phyloP scores from a whole-genome alignment of 1,140 invertebrate genomes.

The Laodelphax striatellus region DNA sequence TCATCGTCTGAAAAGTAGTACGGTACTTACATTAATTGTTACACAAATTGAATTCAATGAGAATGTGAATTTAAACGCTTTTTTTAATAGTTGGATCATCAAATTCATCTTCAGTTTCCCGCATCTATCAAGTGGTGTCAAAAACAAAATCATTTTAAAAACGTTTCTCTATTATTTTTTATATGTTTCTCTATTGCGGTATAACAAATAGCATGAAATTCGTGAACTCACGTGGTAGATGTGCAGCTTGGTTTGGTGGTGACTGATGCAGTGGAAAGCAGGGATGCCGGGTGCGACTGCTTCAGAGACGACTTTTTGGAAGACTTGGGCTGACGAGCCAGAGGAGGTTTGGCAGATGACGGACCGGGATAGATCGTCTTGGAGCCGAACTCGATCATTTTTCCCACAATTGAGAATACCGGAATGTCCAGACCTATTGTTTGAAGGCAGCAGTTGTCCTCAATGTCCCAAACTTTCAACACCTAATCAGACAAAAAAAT shows the following conservation, averaged over 20 bases:
- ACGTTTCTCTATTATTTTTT: too few species aligned
- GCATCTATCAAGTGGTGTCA: too few species aligned
- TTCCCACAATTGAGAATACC: constrained; percentile 36
- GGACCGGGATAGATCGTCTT: constrained; percentile 38
- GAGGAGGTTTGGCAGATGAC: constrained; percentile 17
- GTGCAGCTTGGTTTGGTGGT: constrained; percentile 2
- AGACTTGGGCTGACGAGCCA: constrained; percentile 7
- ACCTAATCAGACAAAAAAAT: constrained; percentile 26
- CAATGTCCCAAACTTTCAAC: constrained; percentile 40
- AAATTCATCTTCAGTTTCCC: too few species aligned
- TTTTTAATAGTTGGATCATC: too few species aligned
- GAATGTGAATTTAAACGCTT: too few species aligned
- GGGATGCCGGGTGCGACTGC: constrained; percentile 7
- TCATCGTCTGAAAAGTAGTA: too few species aligned
- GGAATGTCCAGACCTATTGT: constrained; percentile 38
- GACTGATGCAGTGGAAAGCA: constrained; percentile 6
- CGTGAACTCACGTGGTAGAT: not conserved
- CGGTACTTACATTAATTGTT: too few species aligned
- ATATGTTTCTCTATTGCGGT: too few species aligned
- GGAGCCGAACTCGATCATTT: constrained; percentile 38
- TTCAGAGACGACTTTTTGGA: not conserved
- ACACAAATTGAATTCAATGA: too few species aligned
- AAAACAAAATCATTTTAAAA: too few species aligned
- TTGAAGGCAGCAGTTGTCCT: constrained; percentile 37
- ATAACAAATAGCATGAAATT: too few species aligned